These are phyloP conservation scores for Vultur gryphus DNA, from an alignment of 2,797 vertebrate species.

Conservation along the genomic window DNA sequence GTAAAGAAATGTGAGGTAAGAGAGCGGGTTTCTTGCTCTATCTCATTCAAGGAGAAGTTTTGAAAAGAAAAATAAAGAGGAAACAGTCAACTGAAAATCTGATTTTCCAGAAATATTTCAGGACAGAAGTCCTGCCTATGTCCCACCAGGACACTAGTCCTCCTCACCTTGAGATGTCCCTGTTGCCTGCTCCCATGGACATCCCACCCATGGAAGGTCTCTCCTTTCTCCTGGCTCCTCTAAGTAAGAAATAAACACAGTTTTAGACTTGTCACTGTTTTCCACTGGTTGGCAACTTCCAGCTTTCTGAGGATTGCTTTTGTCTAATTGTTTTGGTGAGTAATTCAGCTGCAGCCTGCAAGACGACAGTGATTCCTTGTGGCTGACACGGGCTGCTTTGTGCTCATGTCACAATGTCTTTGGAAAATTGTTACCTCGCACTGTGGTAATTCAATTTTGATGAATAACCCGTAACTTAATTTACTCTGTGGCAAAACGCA, in stretches of 20 bases:
- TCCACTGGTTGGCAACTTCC: conserved; percentile 33
- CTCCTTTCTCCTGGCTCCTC: not conserved
- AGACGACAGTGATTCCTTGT: not conserved
- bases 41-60: not conserved
- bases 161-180: not conserved
- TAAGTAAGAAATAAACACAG: not conserved
- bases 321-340: conserved; percentile 39
- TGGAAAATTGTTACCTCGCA: conserved; percentile 25
- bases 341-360: conserved; percentile 48
- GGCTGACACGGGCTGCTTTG: conserved; percentile 44
- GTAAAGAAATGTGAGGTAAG: not conserved
- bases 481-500: conserved; percentile 49
- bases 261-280: not conserved
- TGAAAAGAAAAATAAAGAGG: not conserved
- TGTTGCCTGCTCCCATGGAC: not conserved
- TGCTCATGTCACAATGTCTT: conserved; percentile 56
- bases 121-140: not conserved
- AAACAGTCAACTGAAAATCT: not conserved
- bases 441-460: conserved; percentile 45
- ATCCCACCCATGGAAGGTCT: not conserved
- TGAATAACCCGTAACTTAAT: conserved; percentile 51
- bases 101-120: not conserved
- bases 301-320: conserved; percentile 17
- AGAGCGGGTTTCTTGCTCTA: not conserved
- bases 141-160: not conserved